phyloP scores from a whole-genome alignment of 2,113 vertebrate genomes.

The Pao palembangensis region DNA sequence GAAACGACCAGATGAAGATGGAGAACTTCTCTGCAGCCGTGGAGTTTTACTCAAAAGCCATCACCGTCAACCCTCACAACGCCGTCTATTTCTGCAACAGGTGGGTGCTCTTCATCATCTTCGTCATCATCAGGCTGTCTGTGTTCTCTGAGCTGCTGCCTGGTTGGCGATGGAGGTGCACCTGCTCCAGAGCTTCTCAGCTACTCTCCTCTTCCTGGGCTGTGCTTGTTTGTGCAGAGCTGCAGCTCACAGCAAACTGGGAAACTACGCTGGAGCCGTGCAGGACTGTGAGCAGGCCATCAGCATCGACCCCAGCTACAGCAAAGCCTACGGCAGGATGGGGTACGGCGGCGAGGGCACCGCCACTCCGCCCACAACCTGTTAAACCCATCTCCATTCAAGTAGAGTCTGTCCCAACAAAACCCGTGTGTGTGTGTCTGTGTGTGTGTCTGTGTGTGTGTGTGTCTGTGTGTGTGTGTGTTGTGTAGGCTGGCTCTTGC shows the following conservation, averaged over 20 bases:
- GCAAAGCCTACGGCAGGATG: conserved; percentile 98
- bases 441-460: no score
- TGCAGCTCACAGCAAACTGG: conserved; percentile 92
- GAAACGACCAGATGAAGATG: conserved; percentile 95
- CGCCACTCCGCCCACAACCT: no score
- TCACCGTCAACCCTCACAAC: conserved; percentile 88
- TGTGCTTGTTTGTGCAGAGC: conserved; percentile 73
- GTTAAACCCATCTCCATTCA: no score
- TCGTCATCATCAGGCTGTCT: neutral
- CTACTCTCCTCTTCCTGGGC: no score
- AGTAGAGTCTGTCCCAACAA: no score
- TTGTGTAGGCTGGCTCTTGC: conserved; percentile 86
- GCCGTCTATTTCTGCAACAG: conserved; percentile 98
- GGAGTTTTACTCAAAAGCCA: conserved; percentile 90
- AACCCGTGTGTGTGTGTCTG: neutral
- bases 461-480: no score
- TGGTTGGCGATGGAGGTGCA: neutral
- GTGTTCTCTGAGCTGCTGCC: neutral
- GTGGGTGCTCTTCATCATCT: conserved; percentile 56
- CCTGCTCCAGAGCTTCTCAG: no score
- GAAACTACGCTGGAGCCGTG: conserved; percentile 90
- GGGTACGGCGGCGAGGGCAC: conserved; percentile 75
- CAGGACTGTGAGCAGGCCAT: conserved; percentile 93
- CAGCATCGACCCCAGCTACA: conserved; percentile 90
- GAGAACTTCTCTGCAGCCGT: conserved; percentile 90